Evolutionary conservation across 1,140 invertebrate species (phyloP), one percentile per base, ranked within the genome.

Genomic region (Drosophila repleta): DNA sequence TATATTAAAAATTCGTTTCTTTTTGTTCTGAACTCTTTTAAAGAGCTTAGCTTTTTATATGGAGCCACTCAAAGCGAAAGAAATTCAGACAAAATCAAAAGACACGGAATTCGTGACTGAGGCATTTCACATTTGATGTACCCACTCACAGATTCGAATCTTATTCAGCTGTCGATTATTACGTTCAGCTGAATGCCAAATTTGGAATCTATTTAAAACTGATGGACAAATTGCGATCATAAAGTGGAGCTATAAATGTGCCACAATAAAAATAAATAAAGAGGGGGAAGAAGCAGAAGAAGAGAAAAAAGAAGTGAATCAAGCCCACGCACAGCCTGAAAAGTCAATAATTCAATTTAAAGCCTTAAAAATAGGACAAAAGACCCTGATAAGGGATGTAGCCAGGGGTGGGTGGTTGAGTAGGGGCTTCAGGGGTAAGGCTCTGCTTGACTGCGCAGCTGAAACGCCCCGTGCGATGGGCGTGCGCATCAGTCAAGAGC

Each of bases 361-460:
- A 72, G 76, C 75, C 79, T 75, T 83, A 63, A 83, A 81, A 82
- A 82, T 82, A 82, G 79, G 64, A 82, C 79, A 81, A 68, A 77
- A 63, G 74, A n/a, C n/a, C 74, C 74, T 78, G 83, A 65, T 66
- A 66, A 20, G 43, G 43, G 43, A 45, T 15, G 17, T 4, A 24
- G 43, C 11, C 8, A 39, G 18, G 45, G 20, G 10, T 13, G 11
- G 8, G 6, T 13, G 18, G 11, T 10, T 3, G 32, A 10, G 7
- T 29, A 20, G 20, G 18, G 37, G 17, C 18, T 15, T 17, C 17
- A 17, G 37, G 37, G 10, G 32, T 11, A 17, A n/a, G 10, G 48
- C 55, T 39, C 11, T 26, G 51, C 49, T 48, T 39, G 41, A 49
- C 3, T 64, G 66, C 53, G 53, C 63, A 49, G n/a, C 29, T 20